phyloP scores from a whole-genome alignment of 2,113 vertebrate genomes.

The Capreolus pygargus region DNA sequence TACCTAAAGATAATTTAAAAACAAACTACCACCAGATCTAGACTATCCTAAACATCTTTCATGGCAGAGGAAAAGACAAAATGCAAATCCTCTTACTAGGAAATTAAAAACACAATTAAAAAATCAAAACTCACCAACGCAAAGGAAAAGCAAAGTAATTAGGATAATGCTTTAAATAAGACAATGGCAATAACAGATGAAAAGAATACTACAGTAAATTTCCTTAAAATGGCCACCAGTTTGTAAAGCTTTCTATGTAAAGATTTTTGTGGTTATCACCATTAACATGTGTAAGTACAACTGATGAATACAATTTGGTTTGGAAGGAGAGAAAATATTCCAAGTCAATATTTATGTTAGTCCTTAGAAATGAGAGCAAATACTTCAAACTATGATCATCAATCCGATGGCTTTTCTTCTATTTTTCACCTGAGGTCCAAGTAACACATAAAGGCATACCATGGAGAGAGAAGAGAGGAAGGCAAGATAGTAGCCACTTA shows the following conservation, averaged over 20 bases:
- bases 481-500: background rate
- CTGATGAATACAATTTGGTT: background rate
- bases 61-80: background rate
- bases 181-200: background rate
- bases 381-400: background rate
- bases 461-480: background rate
- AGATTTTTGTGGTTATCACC: background rate
- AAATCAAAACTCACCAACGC: conserved; percentile 21
- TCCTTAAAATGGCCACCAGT: background rate
- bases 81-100: conserved; percentile 22
- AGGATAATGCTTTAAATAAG: conserved; percentile 34
- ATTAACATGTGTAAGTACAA: background rate
- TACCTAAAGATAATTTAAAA: background rate
- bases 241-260: background rate
- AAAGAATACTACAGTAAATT: background rate
- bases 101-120: conserved; percentile 36
- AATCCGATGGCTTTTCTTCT: background rate
- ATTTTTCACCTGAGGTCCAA: background rate
- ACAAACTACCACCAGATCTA: background rate
- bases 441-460: background rate
- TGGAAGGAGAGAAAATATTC: background rate
- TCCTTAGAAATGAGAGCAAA: conserved; percentile 16
- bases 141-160: conserved; percentile 31
- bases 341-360: background rate
- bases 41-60: background rate